Conservation (phyloP, 1,140 invertebrate genomes). For the Diuraphis noxia region DNA sequence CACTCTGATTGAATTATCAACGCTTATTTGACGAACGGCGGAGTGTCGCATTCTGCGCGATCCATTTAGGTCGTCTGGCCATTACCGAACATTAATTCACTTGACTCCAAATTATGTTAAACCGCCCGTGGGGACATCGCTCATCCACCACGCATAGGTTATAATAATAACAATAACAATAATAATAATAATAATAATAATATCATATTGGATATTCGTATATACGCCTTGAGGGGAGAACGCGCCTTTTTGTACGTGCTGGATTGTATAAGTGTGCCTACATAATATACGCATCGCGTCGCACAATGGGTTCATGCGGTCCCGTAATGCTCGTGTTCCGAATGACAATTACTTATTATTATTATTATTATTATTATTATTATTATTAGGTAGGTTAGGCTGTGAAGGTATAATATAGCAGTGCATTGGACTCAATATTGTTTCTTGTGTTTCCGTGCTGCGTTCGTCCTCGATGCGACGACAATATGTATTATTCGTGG, state of each 20-base stretch:
- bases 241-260: neutral
- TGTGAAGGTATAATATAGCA: no score
- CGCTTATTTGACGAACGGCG: neutral
- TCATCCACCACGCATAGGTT: neutral
- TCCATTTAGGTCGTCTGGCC: neutral
- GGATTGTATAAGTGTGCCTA: neutral
- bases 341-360: conserved; percentile 22
- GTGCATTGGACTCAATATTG: neutral
- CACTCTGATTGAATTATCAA: neutral
- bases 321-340: neutral
- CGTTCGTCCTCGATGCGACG: neutral
- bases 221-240: neutral
- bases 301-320: neutral
- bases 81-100: neutral
- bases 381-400: neutral
- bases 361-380: neutral
- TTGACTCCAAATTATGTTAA: neutral
- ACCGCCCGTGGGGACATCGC: neutral
- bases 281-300: neutral
- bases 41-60: neutral
- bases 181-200: neutral
- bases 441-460: neutral
- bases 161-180: neutral
- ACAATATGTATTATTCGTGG: neutral
- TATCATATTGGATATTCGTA: neutral